Percentiles rank a stretch among this genome's conserved stretches.
Evolutionary conservation across 2,797 vertebrate genomes (phyloP).

Genomic region (Platalea minor): DNA sequence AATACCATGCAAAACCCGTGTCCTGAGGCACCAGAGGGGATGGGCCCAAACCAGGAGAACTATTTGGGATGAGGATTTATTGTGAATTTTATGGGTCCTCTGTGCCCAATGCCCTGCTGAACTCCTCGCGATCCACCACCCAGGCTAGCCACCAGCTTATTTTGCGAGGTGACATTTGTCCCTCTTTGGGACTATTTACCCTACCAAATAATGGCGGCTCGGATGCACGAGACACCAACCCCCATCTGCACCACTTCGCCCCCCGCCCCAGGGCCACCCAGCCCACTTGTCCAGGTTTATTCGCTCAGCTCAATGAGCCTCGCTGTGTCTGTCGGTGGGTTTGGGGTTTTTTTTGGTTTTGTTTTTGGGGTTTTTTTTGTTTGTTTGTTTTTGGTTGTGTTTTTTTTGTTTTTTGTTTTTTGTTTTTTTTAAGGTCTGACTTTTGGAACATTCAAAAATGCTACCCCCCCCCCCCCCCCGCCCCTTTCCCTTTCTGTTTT

Average conservation of each 20-base stretch:
- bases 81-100: neutral
- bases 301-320: neutral
- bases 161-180: rapidly evolving
- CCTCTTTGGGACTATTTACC: neutral
- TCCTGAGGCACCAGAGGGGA: neutral
- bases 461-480: neutral
- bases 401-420: neutral
- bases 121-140: rapidly evolving
- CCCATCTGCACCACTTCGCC: neutral
- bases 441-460: slow-evolving; percentile 10
- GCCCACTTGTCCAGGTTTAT: neutral
- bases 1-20: rapidly evolving
- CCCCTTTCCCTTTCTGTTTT: slow-evolving; percentile 29
- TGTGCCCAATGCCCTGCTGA: neutral
- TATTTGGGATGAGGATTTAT: neutral
- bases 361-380: neutral
- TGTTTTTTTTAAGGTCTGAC: neutral
- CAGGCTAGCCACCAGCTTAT: neutral
- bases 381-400: no score
- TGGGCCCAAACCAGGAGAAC: rapidly evolving
- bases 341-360: no score
- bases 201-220: rapidly evolving
- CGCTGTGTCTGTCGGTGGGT: neutral
- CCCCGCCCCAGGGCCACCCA: neutral
- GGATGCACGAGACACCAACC: rapidly evolving